Evolutionary conservation across 2,797 vertebrate genomes (phyloP).

Genomic region (Chelidonichthys spinosus): DNA sequence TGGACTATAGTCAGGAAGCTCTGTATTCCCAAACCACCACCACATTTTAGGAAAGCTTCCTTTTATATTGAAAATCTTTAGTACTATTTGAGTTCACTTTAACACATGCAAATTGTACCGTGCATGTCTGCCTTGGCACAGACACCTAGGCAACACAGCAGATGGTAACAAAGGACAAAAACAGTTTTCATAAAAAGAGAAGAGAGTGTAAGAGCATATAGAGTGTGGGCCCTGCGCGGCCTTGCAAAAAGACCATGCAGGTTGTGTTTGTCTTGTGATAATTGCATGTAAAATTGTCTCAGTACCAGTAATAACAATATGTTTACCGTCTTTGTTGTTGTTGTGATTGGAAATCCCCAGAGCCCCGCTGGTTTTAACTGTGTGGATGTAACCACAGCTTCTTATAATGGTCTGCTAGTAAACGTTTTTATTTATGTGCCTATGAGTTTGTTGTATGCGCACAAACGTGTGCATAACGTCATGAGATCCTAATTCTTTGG

Average conservation of each 20-base stretch:
- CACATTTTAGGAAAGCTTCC: background rate
- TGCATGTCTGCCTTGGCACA: slow-evolving; percentile 12
- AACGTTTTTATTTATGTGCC: slow-evolving; percentile 1
- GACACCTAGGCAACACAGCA: slow-evolving; percentile 16
- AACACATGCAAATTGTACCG: background rate
- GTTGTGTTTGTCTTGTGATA: slow-evolving; percentile 1
- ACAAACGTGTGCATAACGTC: slow-evolving; percentile 1
- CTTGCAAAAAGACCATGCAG: background rate
- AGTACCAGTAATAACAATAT: background rate
- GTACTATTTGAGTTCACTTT: slow-evolving; percentile 2
- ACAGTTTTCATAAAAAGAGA: slow-evolving; percentile 7
- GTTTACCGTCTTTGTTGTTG: background rate
- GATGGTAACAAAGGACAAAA: slow-evolving; percentile 36
- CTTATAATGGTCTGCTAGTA: background rate
- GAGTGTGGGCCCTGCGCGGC: background rate
- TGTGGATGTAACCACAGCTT: background rate
- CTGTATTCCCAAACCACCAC: slow-evolving; percentile 16
- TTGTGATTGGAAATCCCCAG: background rate
- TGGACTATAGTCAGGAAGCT: slow-evolving; percentile 5
- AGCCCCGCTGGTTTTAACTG: background rate
- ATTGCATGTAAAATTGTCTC: background rate
- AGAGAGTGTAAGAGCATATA: background rate
- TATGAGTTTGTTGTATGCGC: slow-evolving; percentile 7
- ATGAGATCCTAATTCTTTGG: slow-evolving; percentile 28
- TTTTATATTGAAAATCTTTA: background rate